These are phyloP conservation scores for Pogonus chalceus DNA, from an alignment of 1,140 invertebrate species.

Conservation along the genomic window DNA sequence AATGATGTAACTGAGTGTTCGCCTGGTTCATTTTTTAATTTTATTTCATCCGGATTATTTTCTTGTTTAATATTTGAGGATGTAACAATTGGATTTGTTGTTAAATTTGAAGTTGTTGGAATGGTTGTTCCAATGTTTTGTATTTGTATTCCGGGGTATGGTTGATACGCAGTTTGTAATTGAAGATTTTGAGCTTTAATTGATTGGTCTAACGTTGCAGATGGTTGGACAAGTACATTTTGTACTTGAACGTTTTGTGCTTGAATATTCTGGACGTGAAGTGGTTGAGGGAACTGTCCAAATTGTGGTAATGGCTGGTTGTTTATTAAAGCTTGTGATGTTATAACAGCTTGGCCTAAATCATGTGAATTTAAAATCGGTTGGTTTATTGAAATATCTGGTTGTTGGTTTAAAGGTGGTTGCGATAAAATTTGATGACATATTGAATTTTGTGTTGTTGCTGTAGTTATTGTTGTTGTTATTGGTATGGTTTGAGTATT, in stretches of 20 bases:
- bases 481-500: not conserved
- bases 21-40: not conserved
- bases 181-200: not conserved
- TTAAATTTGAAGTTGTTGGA: not conserved
- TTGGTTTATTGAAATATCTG: too few species aligned
- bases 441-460: not conserved
- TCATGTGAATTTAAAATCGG: too few species aligned
- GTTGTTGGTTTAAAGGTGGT: too few species aligned
- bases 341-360: not conserved
- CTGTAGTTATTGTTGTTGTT: not conserved
- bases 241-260: conserved; percentile 2
- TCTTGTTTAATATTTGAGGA: not conserved
- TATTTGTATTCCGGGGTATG: not conserved
- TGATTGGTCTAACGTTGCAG: not conserved
- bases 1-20: not conserved
- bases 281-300: not conserved
- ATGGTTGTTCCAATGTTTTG: not conserved
- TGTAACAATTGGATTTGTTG: not conserved
- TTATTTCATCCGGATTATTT: not conserved
- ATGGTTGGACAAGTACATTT: not conserved
- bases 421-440: too few species aligned
- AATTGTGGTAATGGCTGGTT: too few species aligned
- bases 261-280: conserved; percentile 3
- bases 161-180: not conserved
- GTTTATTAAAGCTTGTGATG: too few species aligned